Percentiles rank a stretch among this genome's conserved stretches.
Conservation (phyloP, 2,113 vertebrate genomes). For the Percopsis transmontana region DNA sequence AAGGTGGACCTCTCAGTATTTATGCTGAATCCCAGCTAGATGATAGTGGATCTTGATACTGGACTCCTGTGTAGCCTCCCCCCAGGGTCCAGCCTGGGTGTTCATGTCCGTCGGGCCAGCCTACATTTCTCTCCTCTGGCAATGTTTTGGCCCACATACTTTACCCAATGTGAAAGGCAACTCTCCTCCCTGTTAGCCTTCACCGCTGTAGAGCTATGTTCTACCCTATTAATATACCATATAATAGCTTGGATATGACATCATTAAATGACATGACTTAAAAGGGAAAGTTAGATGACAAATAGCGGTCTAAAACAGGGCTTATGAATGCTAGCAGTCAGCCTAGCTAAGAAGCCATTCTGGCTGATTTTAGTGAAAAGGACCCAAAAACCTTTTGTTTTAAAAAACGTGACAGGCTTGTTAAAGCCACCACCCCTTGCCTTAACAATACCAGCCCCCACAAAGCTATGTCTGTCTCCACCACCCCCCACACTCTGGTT, state of each 20-base stretch:
- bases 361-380: constrained; percentile 41
- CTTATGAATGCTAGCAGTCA: constrained; percentile 27
- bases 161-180: constrained; percentile 14
- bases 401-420: constrained; percentile 62
- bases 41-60: constrained; percentile 13
- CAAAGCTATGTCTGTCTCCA: constrained; percentile 6
- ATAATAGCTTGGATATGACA: constrained; percentile 50
- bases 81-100: background rate
- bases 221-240: constrained; percentile 12
- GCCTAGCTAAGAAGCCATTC: constrained; percentile 22
- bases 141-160: constrained; percentile 33
- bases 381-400: constrained; percentile 27
- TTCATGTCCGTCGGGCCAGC: background rate
- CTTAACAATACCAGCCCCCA: constrained; percentile 33
- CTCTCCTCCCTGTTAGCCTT: background rate
- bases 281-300: constrained; percentile 34
- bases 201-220: constrained; percentile 13
- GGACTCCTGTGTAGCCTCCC: constrained; percentile 2
- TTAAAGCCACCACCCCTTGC: constrained; percentile 45
- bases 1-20: constrained; percentile 21
- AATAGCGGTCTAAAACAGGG: constrained; percentile 22
- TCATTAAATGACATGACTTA: constrained; percentile 50
- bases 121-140: constrained; percentile 5
- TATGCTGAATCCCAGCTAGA: background rate
- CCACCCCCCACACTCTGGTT: background rate